phyloP scores from a whole-genome alignment of 2,113 vertebrate species.

The Myxocyprinus asiaticus region DNA sequence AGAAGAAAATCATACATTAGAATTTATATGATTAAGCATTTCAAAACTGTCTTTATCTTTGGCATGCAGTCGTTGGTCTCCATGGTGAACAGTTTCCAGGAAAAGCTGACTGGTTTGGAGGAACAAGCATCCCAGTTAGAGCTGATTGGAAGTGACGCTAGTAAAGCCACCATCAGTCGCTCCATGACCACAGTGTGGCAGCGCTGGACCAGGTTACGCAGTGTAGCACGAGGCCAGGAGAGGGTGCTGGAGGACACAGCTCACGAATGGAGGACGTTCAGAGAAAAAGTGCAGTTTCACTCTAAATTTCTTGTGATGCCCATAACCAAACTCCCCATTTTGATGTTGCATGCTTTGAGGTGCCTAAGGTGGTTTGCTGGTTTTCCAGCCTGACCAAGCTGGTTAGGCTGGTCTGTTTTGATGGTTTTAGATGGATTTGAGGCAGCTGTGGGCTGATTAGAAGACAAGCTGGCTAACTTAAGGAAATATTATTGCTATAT shows the following conservation, averaged over 20 bases:
- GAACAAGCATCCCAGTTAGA: slow-evolving; percentile 85
- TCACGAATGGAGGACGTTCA: slow-evolving; percentile 87
- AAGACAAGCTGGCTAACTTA: no score
- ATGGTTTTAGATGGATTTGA: no score
- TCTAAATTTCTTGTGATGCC: no score
- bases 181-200: slow-evolving; percentile 95
- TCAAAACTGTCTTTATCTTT: neutral
- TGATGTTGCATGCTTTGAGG: no score
- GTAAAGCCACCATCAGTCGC: slow-evolving; percentile 89
- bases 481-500: no score
- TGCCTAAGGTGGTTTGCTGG: no score
- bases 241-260: slow-evolving; percentile 88
- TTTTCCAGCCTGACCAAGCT: no score
- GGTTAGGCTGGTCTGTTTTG: no score
- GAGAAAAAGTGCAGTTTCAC: slow-evolving; percentile 78
- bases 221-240: slow-evolving; percentile 88
- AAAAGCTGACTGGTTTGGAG: slow-evolving; percentile 86
- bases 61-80: slow-evolving; percentile 81
- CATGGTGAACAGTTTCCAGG: slow-evolving; percentile 86
- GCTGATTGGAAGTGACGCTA: slow-evolving; percentile 84
- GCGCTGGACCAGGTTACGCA: slow-evolving; percentile 89
- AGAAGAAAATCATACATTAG: neutral
- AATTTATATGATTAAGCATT: neutral
- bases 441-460: no score
- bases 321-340: no score